Evolutionary conservation across 2,888 invertebrate species (phyloP).

Genomic region (Sthenelais limicola): DNA sequence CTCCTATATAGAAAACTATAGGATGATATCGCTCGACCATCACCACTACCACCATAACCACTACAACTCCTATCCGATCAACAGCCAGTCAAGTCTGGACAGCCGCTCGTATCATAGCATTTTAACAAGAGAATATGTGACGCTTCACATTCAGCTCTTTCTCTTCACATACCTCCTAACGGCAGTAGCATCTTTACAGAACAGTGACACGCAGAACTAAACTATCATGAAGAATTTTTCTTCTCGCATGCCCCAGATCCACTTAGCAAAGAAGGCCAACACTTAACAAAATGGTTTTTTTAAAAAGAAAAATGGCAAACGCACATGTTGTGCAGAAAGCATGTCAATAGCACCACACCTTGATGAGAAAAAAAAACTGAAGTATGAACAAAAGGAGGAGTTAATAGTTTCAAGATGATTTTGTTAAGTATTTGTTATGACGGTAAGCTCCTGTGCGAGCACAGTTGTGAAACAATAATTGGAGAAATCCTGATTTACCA

Average conservation of each 20-base stretch:
- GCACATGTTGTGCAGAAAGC: too few species aligned
- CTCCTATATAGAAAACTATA: conserved; percentile 17
- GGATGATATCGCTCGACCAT: conserved; percentile 32
- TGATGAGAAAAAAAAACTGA: too few species aligned
- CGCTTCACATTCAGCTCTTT: conserved; percentile 14
- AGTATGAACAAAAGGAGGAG: too few species aligned
- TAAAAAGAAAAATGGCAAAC: too few species aligned
- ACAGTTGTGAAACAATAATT: too few species aligned
- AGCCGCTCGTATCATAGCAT: conserved; percentile 26
- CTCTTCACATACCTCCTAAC: conserved; percentile 4
- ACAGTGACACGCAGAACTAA: conserved; percentile 15
- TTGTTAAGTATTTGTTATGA: too few species aligned
- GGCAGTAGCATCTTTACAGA: conserved; percentile 18
- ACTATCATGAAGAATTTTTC: conserved; percentile 2
- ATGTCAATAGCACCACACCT: too few species aligned
- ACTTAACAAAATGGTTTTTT: too few species aligned
- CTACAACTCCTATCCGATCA: conserved; percentile 21
- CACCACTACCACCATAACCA: conserved; percentile 28
- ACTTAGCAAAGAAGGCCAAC: too few species aligned
- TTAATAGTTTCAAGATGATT: too few species aligned
- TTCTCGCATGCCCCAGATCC: conserved; percentile 28
- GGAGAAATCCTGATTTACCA: too few species aligned
- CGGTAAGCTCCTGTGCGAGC: too few species aligned
- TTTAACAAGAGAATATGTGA: conserved; percentile 5
- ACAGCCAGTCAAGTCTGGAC: conserved; percentile 23